These are phyloP conservation scores for Rhamphomyia laevipes DNA, from an alignment of 2,888 invertebrate genomes.

Conservation along the genomic window DNA sequence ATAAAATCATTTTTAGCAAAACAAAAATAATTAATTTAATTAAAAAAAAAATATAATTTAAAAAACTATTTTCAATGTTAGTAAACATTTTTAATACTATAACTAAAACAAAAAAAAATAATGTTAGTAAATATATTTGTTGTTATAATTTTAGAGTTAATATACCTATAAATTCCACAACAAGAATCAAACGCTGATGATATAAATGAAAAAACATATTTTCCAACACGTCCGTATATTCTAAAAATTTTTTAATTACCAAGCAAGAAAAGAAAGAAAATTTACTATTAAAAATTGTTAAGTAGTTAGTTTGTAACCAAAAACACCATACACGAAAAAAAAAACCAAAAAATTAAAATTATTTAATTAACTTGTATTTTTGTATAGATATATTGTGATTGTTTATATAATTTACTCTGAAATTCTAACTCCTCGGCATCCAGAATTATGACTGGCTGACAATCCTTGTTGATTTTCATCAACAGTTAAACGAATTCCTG, in stretches of 20 bases:
- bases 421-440: slow-evolving; percentile 53
- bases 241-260: slow-evolving; percentile 40
- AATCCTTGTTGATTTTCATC: slow-evolving; percentile 23
- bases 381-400: no score
- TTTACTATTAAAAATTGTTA: background rate
- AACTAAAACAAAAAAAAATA: no score
- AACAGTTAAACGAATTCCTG: slow-evolving; percentile 47
- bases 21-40: no score
- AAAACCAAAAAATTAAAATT: background rate
- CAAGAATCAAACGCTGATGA: slow-evolving; percentile 58
- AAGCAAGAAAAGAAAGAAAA: slow-evolving; percentile 13
- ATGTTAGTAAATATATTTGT: no score
- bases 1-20: no score
- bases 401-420: slow-evolving; percentile 45
- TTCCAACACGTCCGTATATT: slow-evolving; percentile 54
- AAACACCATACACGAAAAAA: background rate
- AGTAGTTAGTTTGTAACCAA: background rate
- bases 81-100: no score
- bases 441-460: slow-evolving; percentile 30
- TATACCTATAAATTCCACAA: slow-evolving; percentile 59
- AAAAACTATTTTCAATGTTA: no score
- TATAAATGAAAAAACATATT: slow-evolving; percentile 56
- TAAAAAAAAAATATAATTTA: no score
- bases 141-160: background rate
- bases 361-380: no score